These are phyloP conservation scores for Lepidocyrtinus sp. DNA, from an alignment of 2,888 invertebrate species.

Conservation along the genomic window DNA sequence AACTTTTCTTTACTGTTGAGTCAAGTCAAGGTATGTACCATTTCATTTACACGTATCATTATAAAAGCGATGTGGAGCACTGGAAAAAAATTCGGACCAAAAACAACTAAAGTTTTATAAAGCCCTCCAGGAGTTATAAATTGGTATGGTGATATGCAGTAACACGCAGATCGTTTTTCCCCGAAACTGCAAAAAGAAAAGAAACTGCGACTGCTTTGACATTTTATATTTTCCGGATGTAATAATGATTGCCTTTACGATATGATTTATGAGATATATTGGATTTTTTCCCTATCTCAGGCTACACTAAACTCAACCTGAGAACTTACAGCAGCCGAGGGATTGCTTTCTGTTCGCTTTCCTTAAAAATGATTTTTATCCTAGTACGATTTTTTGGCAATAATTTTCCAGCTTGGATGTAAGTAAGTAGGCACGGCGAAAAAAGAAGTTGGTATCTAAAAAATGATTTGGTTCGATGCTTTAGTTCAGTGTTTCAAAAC, in stretches of 20 bases:
- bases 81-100: no score
- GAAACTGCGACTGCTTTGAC: constrained; percentile 32
- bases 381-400: constrained; percentile 23
- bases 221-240: constrained; percentile 55
- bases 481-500: no score
- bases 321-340: not conserved
- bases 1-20: not conserved
- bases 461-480: not conserved
- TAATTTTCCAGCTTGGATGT: not conserved
- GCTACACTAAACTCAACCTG: not conserved
- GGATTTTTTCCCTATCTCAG: constrained; percentile 27
- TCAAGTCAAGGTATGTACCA: not conserved
- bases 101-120: not conserved
- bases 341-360: not conserved
- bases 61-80: not conserved
- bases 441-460: no score
- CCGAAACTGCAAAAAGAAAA: not conserved
- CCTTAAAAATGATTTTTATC: not conserved
- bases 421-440: not conserved
- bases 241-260: constrained; percentile 45
- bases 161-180: no score
- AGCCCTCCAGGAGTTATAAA: not conserved
- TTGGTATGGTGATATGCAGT: no score
- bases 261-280: constrained; percentile 53
- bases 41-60: not conserved